Base-by-base conservation (phyloP, 92 coral and sea anemone genomes). In the Phenganax marumi region DNA sequence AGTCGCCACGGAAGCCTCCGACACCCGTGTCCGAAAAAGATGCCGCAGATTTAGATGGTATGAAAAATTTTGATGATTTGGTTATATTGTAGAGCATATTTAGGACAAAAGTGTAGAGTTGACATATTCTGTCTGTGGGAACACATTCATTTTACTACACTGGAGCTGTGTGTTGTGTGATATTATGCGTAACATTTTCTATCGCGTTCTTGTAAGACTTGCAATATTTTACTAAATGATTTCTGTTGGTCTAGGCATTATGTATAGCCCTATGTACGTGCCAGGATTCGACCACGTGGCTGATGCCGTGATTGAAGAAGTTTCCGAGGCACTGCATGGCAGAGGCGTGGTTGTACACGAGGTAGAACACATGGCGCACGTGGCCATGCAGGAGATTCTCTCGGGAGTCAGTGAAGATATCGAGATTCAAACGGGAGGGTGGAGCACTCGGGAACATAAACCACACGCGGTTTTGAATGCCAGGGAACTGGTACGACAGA, bases 401-500 rank as follows among this genome's bases (percentile, higher is more conserved):
- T 68, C 23, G 51, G 81, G 68, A 1, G 65, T 76, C 24, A 76
- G 65, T 13, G 81, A 76, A 76, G 81, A 76, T 48, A 76, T 76
- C 9, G 81, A 76, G 39, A 76, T 76, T 39, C 81, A 76, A 25
- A 76, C 81, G 53, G 81, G 81, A 51, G 81, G 81, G 68, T 76
- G 68, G 68, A 26, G 8, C 26, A 18, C 63, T 24, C 62, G 68
- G 12, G 81, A 76, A 14, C 68, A 56, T 56, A 55, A 76, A 76
- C 68, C 81, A 12, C 81, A 76, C 68, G 81, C 25, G 12, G 68
- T 76, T 7, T 49, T 76, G 23, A 25, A 57, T 50, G 81, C 63
- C 8, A 76, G 22, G 52, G 52, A 55, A 8, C 52, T 76, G 50
- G 52, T 76, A 14, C 49, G 50, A 12, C 47, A 11, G 19, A 49